phyloP scores from a whole-genome alignment of 2,113 vertebrate genomes.

The Sylvilagus bachmani region DNA sequence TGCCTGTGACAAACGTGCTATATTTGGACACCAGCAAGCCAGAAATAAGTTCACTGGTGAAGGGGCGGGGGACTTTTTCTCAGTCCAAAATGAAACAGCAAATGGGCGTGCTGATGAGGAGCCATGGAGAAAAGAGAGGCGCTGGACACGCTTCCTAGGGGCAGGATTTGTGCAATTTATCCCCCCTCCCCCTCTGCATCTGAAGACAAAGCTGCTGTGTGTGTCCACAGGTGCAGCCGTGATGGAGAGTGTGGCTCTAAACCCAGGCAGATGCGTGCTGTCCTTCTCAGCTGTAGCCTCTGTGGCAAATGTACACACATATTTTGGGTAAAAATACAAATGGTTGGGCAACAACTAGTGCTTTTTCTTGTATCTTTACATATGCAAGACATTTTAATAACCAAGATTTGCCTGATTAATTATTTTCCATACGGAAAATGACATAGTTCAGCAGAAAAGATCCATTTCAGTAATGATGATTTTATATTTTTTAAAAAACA shows the following conservation, averaged over 20 bases:
- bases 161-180: background rate
- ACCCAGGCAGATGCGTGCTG: background rate
- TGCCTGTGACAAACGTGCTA: background rate
- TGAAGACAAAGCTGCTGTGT: background rate
- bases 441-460: constrained; percentile 4
- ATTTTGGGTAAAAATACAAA: constrained; percentile 14
- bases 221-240: fast-evolving
- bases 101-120: background rate
- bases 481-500: background rate
- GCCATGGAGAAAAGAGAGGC: background rate
- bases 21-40: constrained; percentile 6
- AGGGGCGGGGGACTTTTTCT: background rate
- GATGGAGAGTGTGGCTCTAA: fast-evolving
- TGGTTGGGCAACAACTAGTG: background rate
- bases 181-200: background rate
- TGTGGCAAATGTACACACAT: background rate
- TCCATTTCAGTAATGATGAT: background rate
- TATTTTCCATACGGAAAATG: background rate
- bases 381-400: background rate
- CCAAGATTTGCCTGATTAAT: background rate
- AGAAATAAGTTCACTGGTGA: constrained; percentile 54
- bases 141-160: background rate
- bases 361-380: background rate
- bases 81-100: background rate
- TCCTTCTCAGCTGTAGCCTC: background rate